A percentile compares a stretch with the other conserved stretches of the same genome.
Evolutionary conservation across 2,797 vertebrate species (phyloP).

Genomic region (Sebastes paucispinis): DNA sequence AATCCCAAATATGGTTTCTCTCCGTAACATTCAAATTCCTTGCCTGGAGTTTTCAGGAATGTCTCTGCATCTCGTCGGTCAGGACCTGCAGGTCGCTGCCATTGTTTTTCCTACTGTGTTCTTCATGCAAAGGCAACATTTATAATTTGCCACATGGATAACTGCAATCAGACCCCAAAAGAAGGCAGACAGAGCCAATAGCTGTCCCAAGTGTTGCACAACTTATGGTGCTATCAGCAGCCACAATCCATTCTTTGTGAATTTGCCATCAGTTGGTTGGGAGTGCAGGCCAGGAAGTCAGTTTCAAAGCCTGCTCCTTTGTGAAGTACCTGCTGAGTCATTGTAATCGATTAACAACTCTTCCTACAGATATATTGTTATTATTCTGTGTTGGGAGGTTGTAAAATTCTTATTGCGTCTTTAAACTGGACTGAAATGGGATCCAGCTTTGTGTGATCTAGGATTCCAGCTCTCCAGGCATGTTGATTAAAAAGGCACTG

Average conservation of each 20-base stretch:
- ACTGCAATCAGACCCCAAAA: not conserved
- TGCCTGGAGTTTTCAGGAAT: not conserved
- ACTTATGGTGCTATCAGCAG: not conserved
- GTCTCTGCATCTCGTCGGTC: not conserved
- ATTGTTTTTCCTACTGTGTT: no score
- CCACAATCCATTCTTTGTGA: not conserved
- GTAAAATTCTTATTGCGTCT: constrained; percentile 15
- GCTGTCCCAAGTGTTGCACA: no score
- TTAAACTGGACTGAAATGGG: constrained; percentile 8
- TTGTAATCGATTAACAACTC: not conserved
- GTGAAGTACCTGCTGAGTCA: not conserved
- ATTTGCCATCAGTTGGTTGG: not conserved
- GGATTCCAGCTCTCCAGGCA: not conserved
- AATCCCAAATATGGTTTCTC: not conserved
- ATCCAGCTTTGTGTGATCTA: not conserved
- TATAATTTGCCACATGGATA: not conserved
- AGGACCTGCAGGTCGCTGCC: not conserved
- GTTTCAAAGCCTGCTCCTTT: not conserved
- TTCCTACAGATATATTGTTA: not conserved
- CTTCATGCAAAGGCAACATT: not conserved
- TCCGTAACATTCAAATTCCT: not conserved
- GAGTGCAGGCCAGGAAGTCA: not conserved
- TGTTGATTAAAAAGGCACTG: not conserved
- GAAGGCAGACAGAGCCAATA: no score
- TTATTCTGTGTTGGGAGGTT: not conserved